Conservation (phyloP, 1,140 invertebrate species). For the Periplaneta americana region DNA sequence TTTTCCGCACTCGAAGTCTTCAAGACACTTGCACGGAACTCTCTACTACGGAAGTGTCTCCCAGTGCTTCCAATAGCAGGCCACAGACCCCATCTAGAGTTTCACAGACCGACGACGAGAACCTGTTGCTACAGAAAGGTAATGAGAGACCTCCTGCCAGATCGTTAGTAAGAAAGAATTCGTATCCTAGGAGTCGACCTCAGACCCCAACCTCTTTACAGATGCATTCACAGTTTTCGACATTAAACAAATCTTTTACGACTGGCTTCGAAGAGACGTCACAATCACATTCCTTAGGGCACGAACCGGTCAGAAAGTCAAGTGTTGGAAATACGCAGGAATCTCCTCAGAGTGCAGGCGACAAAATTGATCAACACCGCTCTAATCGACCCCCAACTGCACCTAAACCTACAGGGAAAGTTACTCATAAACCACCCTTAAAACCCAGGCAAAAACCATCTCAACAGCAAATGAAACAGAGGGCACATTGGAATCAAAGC, state of each 20-base stretch:
- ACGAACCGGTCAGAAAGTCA: not conserved
- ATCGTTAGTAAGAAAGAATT: not conserved
- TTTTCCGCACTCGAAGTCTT: conserved; percentile 42
- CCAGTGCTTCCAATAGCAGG: not conserved
- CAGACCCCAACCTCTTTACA: conserved; percentile 4
- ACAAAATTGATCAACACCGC: not conserved
- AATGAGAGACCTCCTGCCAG: not conserved
- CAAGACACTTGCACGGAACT: conserved; percentile 36
- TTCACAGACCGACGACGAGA: not conserved
- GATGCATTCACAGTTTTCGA: not conserved
- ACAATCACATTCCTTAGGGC: not conserved
- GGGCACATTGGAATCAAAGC: not conserved
- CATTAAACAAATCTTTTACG: not conserved
- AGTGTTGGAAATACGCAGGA: not conserved
- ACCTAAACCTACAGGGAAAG: conserved; percentile 9
- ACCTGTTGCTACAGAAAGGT: not conserved
- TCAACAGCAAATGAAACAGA: not conserved
- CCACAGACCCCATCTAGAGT: not conserved
- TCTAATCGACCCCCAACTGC: conserved; percentile 3
- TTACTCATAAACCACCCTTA: conserved; percentile 12
- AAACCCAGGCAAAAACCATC: conserved; percentile 13
- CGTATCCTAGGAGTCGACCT: not conserved
- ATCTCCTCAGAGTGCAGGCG: not conserved
- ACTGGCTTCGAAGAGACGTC: not conserved
- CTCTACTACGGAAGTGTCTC: not conserved